phyloP scores from a whole-genome alignment of 2,888 invertebrate genomes.

The Oscheius sp. region DNA sequence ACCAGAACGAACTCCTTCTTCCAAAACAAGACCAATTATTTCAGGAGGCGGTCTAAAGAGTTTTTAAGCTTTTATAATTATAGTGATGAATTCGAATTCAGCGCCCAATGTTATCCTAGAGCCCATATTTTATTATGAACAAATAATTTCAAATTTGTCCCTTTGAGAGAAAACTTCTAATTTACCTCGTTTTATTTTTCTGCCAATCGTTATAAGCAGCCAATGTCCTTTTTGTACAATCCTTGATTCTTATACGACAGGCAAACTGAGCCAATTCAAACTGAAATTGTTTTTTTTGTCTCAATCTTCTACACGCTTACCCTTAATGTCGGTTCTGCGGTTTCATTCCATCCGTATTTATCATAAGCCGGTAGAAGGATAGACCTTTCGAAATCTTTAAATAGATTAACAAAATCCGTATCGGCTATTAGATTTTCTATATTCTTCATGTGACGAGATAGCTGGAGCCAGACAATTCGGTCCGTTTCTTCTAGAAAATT shows the following conservation, averaged over 20 bases:
- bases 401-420: conserved; percentile 41
- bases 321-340: conserved; percentile 12
- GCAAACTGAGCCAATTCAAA: conserved; percentile 48
- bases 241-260: conserved; percentile 50
- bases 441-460: conserved; percentile 47
- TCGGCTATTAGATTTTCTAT: conserved; percentile 58
- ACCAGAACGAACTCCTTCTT: conserved; percentile 56
- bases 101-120: not conserved
- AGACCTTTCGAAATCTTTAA: conserved; percentile 56
- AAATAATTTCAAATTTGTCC: not conserved
- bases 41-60: conserved; percentile 45
- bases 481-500: conserved; percentile 48
- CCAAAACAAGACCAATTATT: conserved; percentile 48
- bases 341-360: conserved; percentile 51
- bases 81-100: not conserved
- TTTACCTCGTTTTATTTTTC: conserved; percentile 29
- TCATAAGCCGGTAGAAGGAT: conserved; percentile 56
- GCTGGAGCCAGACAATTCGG: conserved; percentile 57
- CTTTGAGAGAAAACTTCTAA: not conserved
- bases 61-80: no score
- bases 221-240: conserved; percentile 53
- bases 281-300: not conserved
- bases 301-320: not conserved
- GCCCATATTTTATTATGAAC: not conserved
- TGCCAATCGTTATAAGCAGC: conserved; percentile 51